These are phyloP conservation scores for Papilio demoleus DNA, from an alignment of 2,888 invertebrate genomes.

Conservation along the genomic window DNA sequence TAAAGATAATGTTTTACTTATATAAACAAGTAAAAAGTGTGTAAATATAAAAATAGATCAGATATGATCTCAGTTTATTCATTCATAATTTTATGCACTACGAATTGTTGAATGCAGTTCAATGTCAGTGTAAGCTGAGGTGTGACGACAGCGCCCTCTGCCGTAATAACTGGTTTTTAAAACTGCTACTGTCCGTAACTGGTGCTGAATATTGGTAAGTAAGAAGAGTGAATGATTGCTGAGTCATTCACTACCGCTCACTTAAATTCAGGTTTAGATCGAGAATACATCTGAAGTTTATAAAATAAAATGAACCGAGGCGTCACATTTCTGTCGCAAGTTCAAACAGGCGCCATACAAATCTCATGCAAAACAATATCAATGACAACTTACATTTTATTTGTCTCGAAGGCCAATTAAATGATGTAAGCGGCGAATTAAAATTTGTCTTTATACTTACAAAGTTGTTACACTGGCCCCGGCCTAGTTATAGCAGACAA, in stretches of 20 bases:
- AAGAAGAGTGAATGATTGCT: neutral
- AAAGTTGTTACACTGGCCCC: neutral
- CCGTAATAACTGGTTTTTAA: neutral
- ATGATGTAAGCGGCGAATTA: constrained; percentile 18
- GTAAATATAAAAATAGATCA: neutral
- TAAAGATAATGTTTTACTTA: too few species aligned
- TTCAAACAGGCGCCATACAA: constrained; percentile 20
- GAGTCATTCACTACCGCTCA: neutral
- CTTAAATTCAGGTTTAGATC: neutral
- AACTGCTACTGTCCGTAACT: neutral
- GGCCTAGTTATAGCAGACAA: neutral
- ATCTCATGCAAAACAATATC: constrained; percentile 26
- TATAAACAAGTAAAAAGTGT: neutral
- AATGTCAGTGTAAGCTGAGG: neutral
- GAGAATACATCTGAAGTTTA: neutral
- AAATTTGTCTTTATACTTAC: constrained; percentile 8
- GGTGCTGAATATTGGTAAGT: neutral
- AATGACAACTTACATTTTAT: constrained; percentile 2
- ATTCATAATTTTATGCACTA: neutral
- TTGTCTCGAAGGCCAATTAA: constrained; percentile 1
- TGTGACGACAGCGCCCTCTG: neutral
- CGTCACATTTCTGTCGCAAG: constrained; percentile 20
- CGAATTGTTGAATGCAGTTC: neutral
- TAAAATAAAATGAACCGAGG: constrained; percentile 20
- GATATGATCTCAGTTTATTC: neutral